Evolutionary conservation across 2,888 invertebrate genomes (phyloP).

Genomic region (Gonocerus acuteangulatus): DNA sequence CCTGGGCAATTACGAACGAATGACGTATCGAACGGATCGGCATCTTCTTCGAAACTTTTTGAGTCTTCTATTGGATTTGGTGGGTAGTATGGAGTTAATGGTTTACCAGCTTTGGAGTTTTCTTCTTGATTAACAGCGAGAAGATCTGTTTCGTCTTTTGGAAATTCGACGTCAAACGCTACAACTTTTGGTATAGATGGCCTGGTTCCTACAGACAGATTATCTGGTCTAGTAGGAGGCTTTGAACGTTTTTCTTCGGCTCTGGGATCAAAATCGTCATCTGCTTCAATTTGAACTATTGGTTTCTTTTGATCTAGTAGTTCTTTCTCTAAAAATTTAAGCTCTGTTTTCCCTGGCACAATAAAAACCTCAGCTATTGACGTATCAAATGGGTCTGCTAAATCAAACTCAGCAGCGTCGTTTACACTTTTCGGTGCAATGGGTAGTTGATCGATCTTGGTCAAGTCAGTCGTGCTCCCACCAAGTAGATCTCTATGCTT

Average conservation of each 20-base stretch:
- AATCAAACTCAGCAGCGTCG: conserved; percentile 40
- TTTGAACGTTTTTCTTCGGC: conserved; percentile 50
- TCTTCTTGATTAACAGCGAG: conserved; percentile 53
- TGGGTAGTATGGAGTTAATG: conserved; percentile 71
- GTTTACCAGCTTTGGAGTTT: conserved; percentile 55
- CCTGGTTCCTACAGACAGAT: conserved; percentile 34
- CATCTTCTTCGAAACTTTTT: conserved; percentile 39
- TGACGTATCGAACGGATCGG: conserved; percentile 62
- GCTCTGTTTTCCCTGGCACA: conserved; percentile 67
- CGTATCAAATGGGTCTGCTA: conserved; percentile 75
- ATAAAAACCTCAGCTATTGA: conserved; percentile 63
- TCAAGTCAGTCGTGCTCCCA: conserved; percentile 68
- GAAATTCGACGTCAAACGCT: conserved; percentile 47
- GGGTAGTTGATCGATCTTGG: conserved; percentile 59
- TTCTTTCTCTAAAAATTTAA: conserved; percentile 71
- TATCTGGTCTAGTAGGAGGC: conserved; percentile 34
- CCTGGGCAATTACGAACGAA: conserved; percentile 55
- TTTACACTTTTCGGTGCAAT: conserved; percentile 42
- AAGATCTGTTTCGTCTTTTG: conserved; percentile 50
- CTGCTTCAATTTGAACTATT: conserved; percentile 45
- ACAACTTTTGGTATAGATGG: conserved; percentile 39
- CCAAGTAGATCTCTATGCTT: conserved; percentile 60
- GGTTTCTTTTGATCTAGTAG: conserved; percentile 47
- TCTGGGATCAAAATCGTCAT: conserved; percentile 77
- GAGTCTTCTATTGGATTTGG: conserved; percentile 31